phyloP scores from a whole-genome alignment of 2,888 invertebrate genomes.

The Acholoe squamosa region DNA sequence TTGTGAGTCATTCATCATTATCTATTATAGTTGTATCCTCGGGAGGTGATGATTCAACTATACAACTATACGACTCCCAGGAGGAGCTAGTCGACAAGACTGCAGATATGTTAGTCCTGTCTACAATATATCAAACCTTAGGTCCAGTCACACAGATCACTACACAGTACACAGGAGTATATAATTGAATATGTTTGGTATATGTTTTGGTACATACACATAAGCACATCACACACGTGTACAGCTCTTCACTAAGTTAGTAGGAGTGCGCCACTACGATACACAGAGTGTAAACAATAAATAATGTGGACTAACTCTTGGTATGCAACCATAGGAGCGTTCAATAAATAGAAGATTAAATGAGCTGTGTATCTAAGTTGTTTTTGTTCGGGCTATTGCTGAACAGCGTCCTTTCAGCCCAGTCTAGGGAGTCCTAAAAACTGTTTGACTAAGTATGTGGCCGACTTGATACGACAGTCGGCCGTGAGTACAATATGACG shows the following conservation, averaged over 20 bases:
- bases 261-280: constrained; percentile 14
- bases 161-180: too few species aligned
- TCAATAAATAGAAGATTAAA: constrained; percentile 45
- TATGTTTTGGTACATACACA: constrained; percentile 12
- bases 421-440: not conserved
- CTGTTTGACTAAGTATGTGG: not conserved
- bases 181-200: not conserved
- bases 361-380: not conserved
- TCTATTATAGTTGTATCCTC: too few species aligned
- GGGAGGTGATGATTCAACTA: too few species aligned
- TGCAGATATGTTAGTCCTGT: too few species aligned
- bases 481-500: not conserved
- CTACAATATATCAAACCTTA: not conserved
- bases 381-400: not conserved
- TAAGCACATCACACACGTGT: constrained; percentile 35
- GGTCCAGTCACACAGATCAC: not conserved
- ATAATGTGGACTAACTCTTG: constrained; percentile 52
- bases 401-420: too few species aligned
- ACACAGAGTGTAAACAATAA: constrained; percentile 54
- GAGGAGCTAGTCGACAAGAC: too few species aligned
- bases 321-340: constrained; percentile 35
- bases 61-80: too few species aligned
- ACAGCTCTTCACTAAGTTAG: constrained; percentile 3
- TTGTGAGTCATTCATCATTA: too few species aligned
- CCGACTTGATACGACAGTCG: not conserved